These are phyloP conservation scores for Odontocolon sp. DNA, from an alignment of 2,888 invertebrate genomes.

Conservation along the genomic window DNA sequence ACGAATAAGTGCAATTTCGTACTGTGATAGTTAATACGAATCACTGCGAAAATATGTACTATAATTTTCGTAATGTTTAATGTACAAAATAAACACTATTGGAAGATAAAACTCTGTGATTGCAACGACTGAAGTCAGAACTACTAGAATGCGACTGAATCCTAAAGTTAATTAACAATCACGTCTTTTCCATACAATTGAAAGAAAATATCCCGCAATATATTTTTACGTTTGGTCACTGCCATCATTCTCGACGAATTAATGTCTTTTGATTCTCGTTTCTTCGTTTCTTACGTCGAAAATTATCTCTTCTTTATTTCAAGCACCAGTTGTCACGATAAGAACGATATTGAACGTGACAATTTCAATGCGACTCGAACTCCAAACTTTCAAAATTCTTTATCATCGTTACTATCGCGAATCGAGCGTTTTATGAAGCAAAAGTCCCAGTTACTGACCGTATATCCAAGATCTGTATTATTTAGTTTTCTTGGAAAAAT, in stretches of 20 bases:
- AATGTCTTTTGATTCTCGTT: conserved; percentile 14
- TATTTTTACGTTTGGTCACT: not conserved
- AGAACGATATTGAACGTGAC: not conserved
- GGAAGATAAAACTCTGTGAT: conserved; percentile 27
- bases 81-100: not conserved
- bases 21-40: not conserved
- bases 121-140: not conserved
- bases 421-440: not conserved
- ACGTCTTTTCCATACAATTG: conserved; percentile 35
- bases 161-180: conserved; percentile 19
- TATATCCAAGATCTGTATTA: no score
- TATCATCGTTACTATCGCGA: not conserved
- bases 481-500: no score
- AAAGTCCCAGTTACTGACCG: no score
- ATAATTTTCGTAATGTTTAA: not conserved
- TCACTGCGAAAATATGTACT: not conserved
- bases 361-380: not conserved
- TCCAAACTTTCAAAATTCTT: not conserved
- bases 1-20: not conserved
- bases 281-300: not conserved
- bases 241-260: not conserved
- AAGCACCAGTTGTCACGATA: not conserved
- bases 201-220: not conserved
- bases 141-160: not conserved
- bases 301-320: not conserved